Base-by-base conservation (phyloP, 1,140 invertebrate species). In the Sycobia sp. region DNA sequence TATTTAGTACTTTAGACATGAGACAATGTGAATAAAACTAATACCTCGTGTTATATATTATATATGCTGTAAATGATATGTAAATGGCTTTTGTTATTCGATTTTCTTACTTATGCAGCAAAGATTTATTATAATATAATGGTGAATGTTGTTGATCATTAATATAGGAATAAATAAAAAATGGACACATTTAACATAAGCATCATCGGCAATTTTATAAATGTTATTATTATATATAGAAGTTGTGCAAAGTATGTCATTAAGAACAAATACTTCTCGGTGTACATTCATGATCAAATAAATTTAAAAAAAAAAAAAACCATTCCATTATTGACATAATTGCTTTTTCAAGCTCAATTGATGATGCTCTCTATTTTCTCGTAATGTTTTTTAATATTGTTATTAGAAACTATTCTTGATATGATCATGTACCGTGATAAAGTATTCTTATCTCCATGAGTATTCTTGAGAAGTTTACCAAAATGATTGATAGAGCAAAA, bases 181-280 rank as follows among this genome's bases (percentile, higher is more conserved):
- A 27, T 53, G 64, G 47, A 67, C 47, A 54, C 53, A 56, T 69
- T 61, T 64, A 50, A 55, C 41, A 41, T 22, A 62, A 63, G 41
- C 64, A 50, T 71, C 64, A 61, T 70, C 55, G 36, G 47, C 23
- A n/a, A 55, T 55, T 55, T 49, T 57, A 27, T 56, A 63, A 57
- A 63, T 57, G 36, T 63, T 51, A 62, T 39, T 25, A 56, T 56
- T 20, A 22, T 55, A n/a, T n/a, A n/a, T n/a, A 39, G 27, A 47
- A 29, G n/a, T 7, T 29, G 32, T 41, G 32, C 25, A 60, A 36
- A 39, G 8, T 57, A 25, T 47, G 9, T 51, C 27, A 57, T 2
- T 20, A 29, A 46, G 18, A 16, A 50, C 2, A 49, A 36, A 0
- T 60, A 14, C 23, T 44, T 44, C 14, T 62, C 14, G 22, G 2